These are phyloP conservation scores for Tinamus major DNA, from an alignment of 2,797 vertebrate genomes.

Conservation along the genomic window DNA sequence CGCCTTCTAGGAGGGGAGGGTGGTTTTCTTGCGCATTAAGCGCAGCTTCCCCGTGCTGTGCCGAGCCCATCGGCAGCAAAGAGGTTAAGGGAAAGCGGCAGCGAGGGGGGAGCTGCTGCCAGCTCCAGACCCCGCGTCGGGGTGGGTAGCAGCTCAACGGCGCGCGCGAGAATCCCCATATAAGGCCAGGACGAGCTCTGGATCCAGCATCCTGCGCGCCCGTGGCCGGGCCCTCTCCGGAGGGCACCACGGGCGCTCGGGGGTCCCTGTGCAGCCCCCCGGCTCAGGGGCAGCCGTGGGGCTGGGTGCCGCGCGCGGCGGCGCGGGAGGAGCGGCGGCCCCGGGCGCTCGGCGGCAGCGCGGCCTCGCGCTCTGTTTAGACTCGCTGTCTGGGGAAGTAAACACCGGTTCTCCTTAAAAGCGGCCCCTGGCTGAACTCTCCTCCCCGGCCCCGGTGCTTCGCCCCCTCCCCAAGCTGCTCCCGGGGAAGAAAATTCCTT, in stretches of 20 bases:
- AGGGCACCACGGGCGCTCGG: not conserved
- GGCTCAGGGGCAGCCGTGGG: accelerated
- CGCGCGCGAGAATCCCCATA: conserved; percentile 63
- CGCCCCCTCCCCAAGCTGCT: conserved; percentile 28
- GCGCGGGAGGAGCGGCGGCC: not conserved
- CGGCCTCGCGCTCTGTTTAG: conserved; percentile 50
- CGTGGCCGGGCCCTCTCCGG: not conserved
- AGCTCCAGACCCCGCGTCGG: conserved; percentile 52
- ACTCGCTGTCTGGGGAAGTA: conserved; percentile 66
- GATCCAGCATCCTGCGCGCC: conserved; percentile 12
- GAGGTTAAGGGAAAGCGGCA: conserved; percentile 51
- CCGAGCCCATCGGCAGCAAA: not conserved
- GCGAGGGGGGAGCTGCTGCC: conserved; percentile 6
- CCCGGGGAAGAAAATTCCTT: not conserved
- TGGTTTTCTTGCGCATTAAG: not conserved
- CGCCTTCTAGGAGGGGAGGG: not conserved
- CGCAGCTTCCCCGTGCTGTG: not conserved
- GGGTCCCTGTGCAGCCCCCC: no score
- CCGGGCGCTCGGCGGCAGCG: not conserved
- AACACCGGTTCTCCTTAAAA: conserved; percentile 31
- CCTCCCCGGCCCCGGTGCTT: conserved; percentile 10
- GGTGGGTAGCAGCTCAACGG: conserved; percentile 58
- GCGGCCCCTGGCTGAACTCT: conserved; percentile 67
- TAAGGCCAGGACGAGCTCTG: conserved; percentile 54
- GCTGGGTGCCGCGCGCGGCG: not conserved